Conservation (phyloP, 2,797 vertebrate species). For the Xiphorhynchus erythropygius region DNA sequence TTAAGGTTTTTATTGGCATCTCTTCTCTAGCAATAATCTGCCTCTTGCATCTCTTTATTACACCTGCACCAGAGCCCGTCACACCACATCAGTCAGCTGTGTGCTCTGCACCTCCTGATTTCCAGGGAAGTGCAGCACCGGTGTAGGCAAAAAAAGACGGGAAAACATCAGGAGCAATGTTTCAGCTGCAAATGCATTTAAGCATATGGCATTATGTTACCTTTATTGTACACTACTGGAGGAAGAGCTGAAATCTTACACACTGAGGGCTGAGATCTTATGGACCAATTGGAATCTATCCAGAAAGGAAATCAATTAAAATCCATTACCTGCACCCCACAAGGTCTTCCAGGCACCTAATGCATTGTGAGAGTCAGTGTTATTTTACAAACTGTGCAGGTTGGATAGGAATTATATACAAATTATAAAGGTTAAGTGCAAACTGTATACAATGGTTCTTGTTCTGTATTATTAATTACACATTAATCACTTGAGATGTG, state of each 20-base stretch:
- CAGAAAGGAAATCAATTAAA: constrained; percentile 41
- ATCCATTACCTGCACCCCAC: neutral
- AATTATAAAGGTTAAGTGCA: neutral
- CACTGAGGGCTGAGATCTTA: neutral
- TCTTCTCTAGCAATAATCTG: neutral
- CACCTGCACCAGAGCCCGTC: neutral
- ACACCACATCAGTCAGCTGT: neutral
- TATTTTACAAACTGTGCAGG: constrained; percentile 16
- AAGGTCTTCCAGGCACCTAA: neutral
- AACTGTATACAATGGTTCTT: neutral
- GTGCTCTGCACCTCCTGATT: neutral
- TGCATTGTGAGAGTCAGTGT: neutral
- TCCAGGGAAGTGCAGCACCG: neutral
- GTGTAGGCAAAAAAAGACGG: neutral
- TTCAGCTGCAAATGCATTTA: neutral
- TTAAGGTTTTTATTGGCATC: neutral
- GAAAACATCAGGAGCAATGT: neutral
- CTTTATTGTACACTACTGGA: accelerated
- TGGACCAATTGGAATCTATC: neutral
- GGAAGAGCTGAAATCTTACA: neutral
- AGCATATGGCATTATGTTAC: neutral
- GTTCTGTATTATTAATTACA: constrained; percentile 26
- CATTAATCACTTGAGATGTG: neutral
- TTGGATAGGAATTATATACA: neutral
- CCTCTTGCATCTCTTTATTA: neutral